phyloP scores from a whole-genome alignment of 2,888 invertebrate species.

The Heterodera filipjevi region DNA sequence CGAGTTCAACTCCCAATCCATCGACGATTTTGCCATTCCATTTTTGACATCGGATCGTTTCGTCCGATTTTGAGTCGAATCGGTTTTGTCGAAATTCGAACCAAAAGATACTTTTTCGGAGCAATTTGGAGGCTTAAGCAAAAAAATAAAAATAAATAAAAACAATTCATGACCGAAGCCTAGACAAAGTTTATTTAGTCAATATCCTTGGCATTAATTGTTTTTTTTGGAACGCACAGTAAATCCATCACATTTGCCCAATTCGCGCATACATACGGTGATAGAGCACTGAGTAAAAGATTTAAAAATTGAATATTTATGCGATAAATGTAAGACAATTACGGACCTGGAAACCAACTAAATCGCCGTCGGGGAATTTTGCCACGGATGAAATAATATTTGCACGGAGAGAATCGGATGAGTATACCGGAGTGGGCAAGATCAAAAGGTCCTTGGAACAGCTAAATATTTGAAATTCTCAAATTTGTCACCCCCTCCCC shows the following conservation, averaged over 20 bases:
- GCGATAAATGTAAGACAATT: no score
- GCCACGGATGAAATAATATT: constrained; percentile 55
- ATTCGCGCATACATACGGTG: constrained; percentile 51
- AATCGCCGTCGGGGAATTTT: constrained; percentile 56
- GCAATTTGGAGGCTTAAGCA: constrained; percentile 53
- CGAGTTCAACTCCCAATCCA: constrained; percentile 53
- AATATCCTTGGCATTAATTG: no score
- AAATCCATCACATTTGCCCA: constrained; percentile 50
- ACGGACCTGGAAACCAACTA: constrained; percentile 50
- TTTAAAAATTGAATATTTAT: no score
- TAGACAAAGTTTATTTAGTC: constrained; percentile 1
- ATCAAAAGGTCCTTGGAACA: constrained; percentile 55
- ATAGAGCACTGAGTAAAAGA: constrained; percentile 55
- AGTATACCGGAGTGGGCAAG: constrained; percentile 57
- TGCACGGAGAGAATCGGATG: constrained; percentile 45
- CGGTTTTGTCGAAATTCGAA: neutral
- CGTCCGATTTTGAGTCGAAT: constrained; percentile 15
- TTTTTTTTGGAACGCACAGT: constrained; percentile 43
- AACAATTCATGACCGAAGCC: neutral
- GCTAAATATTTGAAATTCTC: constrained; percentile 40
- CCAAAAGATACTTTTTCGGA: constrained; percentile 4
- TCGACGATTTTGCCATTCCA: constrained; percentile 18
- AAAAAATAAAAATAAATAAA: neutral
- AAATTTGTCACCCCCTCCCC: neutral
- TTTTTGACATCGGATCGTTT: constrained; percentile 21